Evolutionary conservation across 2,113 vertebrate genomes (phyloP), one percentile per base, ranked within the genome.

Genomic region (Psettodes erumei): DNA sequence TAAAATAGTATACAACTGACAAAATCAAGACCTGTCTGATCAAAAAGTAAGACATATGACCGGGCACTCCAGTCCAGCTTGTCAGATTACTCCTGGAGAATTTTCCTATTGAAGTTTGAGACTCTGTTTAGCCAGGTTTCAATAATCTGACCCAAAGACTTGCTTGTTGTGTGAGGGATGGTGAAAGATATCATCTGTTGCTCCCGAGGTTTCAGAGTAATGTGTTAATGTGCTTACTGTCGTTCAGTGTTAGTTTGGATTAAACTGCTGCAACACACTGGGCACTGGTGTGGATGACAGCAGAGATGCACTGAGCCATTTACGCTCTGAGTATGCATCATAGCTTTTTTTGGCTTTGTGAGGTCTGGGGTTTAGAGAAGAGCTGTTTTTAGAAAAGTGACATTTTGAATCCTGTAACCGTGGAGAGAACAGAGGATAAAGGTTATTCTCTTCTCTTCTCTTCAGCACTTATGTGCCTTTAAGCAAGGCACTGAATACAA

Each of bases 261-360:
- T 19, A 43, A 30, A 66, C 25, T 15, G 33, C 45, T 33, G 32
- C 11, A 30, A 4, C 10, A 5, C 16, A 8, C 19, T 30, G 19
- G 33, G 54, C 8, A n/a, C 12, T 70, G 37, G 69, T 62, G 73
- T 71, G 55, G 19, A 54, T 82, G 72, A 48, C 63, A 62, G 35
- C 60, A 62, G 53, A 55, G 59, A 70, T 70, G 58, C 51, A 53
- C 58, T 42, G 1, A 65, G 21, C 32, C 51, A 16, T 48, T 40
- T 19, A 25, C 25, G 53, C 40, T 43, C 77, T 16, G 25, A 42
- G 47, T 15, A 13, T 38, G 30, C 23, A 25, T 21, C 11, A 11
- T 62, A 15, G 35, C 2, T 40, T 50, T 30, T 3, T 32, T 42
- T 23, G 8, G 10, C 15, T 33, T n/a, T 32, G 18, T 37, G 61